These are phyloP conservation scores for Lochmaea crataegi DNA, from an alignment of 2,888 invertebrate species.

Conservation along the genomic window DNA sequence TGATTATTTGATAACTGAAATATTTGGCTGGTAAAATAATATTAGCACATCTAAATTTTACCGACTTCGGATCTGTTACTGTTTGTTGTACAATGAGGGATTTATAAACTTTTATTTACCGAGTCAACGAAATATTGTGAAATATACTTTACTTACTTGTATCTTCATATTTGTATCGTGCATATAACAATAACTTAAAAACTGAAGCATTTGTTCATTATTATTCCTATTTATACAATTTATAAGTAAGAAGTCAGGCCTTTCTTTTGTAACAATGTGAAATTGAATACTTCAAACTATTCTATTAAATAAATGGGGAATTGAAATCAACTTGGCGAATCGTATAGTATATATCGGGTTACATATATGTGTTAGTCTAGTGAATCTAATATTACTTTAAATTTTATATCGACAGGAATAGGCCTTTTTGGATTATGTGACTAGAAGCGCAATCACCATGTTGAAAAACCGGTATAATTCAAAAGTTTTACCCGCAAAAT, in stretches of 20 bases:
- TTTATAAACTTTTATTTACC: too few relatives aligned
- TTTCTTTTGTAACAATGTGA: background rate
- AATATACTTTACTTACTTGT: constrained; percentile 19
- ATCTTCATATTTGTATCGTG: constrained; percentile 5
- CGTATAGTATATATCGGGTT: constrained; percentile 9
- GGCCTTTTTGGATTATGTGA: too few relatives aligned
- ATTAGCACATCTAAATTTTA: too few relatives aligned
- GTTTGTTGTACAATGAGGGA: too few relatives aligned
- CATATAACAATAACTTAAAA: background rate
- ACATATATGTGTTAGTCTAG: constrained; percentile 6
- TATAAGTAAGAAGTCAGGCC: background rate
- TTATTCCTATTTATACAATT: constrained; percentile 19
- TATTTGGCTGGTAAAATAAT: too few relatives aligned
- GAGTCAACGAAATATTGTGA: too few relatives aligned
- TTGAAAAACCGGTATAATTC: background rate
- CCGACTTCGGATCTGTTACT: too few relatives aligned
- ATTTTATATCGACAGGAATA: too few relatives aligned
- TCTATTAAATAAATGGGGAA: constrained; percentile 25
- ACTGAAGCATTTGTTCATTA: background rate
- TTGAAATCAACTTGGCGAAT: constrained; percentile 19
- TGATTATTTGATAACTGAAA: too few relatives aligned
- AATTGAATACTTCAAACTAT: constrained; percentile 1
- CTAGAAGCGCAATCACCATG: background rate
- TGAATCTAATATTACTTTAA: background rate
- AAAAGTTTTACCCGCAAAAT: background rate